These are phyloP conservation scores for Cebus imitator DNA, from an alignment of 2,113 vertebrate species.

Conservation along the genomic window DNA sequence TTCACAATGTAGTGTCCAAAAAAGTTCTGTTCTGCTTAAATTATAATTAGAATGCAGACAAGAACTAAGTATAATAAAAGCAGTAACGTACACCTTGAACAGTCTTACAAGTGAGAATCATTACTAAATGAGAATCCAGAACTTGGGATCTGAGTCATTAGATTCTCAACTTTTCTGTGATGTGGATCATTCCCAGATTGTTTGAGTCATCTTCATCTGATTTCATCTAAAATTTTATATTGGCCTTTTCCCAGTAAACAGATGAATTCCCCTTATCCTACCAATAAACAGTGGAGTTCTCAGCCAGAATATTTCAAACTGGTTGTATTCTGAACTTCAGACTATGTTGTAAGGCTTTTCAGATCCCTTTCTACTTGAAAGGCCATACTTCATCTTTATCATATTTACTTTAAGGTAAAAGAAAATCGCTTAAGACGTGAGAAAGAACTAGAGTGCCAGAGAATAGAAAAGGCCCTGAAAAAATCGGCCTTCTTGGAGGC, in stretches of 20 bases:
- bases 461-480: constrained; percentile 82
- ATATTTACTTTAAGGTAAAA: constrained; percentile 85
- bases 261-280: neutral
- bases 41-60: constrained; percentile 29
- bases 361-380: neutral
- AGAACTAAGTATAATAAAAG: neutral
- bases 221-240: neutral
- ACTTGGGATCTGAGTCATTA: neutral
- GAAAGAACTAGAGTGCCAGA: constrained; percentile 83
- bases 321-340: constrained; percentile 4
- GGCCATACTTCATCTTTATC: constrained; percentile 12
- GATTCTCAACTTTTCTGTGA: neutral
- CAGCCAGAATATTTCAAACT: neutral
- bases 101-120: neutral
- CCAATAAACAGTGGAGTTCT: neutral
- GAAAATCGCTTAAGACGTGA: constrained; percentile 89
- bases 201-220: neutral
- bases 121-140: constrained; percentile 24
- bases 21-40: neutral
- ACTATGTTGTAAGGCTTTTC: constrained; percentile 21
- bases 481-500: constrained; percentile 85
- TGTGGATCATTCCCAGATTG: neutral
- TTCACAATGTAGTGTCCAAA: neutral
- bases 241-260: neutral
- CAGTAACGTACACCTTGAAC: neutral